A percentile compares a stretch with the other conserved stretches of the same genome.
Evolutionary conservation across 1,140 invertebrate species (phyloP).

Genomic region (Pseudomyrmex concolor): DNA sequence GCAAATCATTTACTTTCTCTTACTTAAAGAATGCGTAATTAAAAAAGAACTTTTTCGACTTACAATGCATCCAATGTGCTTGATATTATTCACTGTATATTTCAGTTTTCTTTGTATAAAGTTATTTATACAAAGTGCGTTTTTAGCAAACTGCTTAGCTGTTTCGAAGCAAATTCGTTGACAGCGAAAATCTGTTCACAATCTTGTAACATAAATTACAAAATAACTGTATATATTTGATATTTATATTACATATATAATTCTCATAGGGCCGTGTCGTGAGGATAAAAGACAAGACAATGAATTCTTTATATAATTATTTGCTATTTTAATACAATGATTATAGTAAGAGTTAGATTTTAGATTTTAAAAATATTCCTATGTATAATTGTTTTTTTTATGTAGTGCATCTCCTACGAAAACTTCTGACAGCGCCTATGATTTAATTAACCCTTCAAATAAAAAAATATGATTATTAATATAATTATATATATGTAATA

Average conservation of each 20-base stretch:
- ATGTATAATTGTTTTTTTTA: too few relatives aligned
- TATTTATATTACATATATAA: background rate
- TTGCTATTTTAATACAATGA: background rate
- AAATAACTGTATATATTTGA: too few relatives aligned
- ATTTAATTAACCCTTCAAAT: conserved; percentile 11
- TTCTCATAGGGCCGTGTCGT: background rate
- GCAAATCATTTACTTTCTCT: background rate
- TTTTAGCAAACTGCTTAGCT: conserved; percentile 72
- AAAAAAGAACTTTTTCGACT: background rate
- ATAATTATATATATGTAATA: conserved; percentile 11
- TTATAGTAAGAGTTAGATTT: conserved; percentile 19
- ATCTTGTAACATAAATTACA: conserved; percentile 53
- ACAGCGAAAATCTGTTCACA: conserved; percentile 76
- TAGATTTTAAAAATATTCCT: conserved; percentile 18
- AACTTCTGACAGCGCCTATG: conserved; percentile 15
- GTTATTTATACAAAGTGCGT: conserved; percentile 58
- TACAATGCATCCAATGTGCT: background rate
- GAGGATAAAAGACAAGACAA: background rate
- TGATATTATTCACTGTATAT: conserved; percentile 21
- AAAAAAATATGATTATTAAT: background rate
- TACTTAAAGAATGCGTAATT: background rate
- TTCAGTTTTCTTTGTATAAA: conserved; percentile 34
- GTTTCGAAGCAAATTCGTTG: conserved; percentile 75
- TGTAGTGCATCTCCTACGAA: conserved; percentile 10
- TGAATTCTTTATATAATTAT: conserved; percentile 14